phyloP scores from a whole-genome alignment of 2,888 invertebrate species.

The Platycheirus rosarum region DNA sequence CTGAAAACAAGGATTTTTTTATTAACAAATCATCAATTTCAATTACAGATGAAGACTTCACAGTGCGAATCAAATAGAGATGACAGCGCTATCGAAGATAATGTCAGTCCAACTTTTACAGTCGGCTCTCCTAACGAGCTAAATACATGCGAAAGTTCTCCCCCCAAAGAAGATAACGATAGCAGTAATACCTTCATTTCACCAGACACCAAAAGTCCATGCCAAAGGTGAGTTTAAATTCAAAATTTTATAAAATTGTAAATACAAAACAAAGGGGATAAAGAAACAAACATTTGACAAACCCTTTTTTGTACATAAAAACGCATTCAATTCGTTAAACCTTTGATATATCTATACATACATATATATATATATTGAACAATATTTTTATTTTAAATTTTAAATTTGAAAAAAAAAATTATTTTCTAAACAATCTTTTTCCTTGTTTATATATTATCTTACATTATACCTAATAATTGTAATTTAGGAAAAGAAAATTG shows the following conservation, averaged over 20 bases:
- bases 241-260: conserved; percentile 12
- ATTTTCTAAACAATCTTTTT: conserved; percentile 49
- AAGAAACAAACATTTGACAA: conserved; percentile 33
- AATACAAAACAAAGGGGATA: conserved; percentile 62
- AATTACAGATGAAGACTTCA: conserved; percentile 65
- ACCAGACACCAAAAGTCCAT: conserved; percentile 88
- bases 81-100: conserved; percentile 70
- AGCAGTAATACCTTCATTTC: conserved; percentile 88
- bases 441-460: conserved; percentile 31
- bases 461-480: conserved; percentile 29
- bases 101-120: conserved; percentile 73
- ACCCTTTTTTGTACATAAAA: conserved; percentile 46
- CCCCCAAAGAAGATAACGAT: conserved; percentile 88
- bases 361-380: not conserved
- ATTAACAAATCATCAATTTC: no score
- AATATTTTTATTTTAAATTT: conserved; percentile 15
- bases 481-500: conserved; percentile 72
- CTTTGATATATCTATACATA: not conserved
- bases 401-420: no score
- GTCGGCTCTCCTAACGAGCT: conserved; percentile 71
- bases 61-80: conserved; percentile 63
- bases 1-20: no score
- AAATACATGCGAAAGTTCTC: conserved; percentile 76
- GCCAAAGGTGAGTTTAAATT: conserved; percentile 84
- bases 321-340: conserved; percentile 37